phyloP scores from a whole-genome alignment of 2,113 vertebrate genomes.

The Caretta caretta region DNA sequence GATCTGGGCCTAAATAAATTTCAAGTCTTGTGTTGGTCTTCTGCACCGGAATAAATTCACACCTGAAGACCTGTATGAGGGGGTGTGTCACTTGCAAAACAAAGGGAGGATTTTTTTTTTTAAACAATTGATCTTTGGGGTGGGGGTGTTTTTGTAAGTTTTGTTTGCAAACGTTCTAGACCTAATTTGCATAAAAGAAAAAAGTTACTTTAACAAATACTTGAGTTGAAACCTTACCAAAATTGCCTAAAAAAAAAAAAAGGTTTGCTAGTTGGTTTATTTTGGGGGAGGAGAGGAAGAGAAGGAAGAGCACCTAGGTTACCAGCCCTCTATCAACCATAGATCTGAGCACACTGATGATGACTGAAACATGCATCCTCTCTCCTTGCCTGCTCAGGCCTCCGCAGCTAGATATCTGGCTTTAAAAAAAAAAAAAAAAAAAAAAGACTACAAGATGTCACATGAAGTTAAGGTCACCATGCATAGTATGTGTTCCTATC shows the following conservation, averaged over 20 bases:
- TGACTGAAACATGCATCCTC: neutral
- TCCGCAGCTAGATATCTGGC: neutral
- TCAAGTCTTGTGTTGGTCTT: no score
- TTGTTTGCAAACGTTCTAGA: neutral
- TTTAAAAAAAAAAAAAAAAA: neutral
- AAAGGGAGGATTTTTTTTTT: no score
- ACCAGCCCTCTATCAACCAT: neutral
- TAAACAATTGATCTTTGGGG: no score
- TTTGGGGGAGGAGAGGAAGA: neutral
- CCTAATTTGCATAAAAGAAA: neutral
- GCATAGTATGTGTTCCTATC: neutral
- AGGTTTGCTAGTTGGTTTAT: neutral
- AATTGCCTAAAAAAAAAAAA: neutral
- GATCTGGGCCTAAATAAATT: neutral
- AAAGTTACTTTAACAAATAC: neutral
- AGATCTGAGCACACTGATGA: neutral
- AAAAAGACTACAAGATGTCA: neutral
- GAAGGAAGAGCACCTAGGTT: neutral
- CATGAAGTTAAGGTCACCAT: neutral
- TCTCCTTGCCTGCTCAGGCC: neutral
- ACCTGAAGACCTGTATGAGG: no score
- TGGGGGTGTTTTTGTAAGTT: neutral
- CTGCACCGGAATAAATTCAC: no score
- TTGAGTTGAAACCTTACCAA: neutral
- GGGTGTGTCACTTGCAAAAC: no score